A percentile compares a stretch with the other conserved stretches of the same genome.
Evolutionary conservation across 2,888 invertebrate genomes (phyloP).

Genomic region (Drosophila neutralis): DNA sequence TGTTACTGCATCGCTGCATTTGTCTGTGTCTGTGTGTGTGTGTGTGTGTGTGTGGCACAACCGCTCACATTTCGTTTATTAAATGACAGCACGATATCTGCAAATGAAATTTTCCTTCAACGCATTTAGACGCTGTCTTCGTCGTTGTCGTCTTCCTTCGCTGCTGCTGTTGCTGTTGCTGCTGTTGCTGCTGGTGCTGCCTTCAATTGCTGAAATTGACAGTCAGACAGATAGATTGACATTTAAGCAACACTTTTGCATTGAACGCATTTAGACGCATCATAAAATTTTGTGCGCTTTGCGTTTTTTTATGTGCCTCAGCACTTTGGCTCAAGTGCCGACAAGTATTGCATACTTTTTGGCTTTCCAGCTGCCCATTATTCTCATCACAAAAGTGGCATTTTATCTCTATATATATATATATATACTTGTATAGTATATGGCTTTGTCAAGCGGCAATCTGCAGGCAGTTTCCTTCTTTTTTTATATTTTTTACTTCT

Average conservation of each 20-base stretch:
- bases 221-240: slow-evolving; percentile 81
- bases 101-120: slow-evolving; percentile 83
- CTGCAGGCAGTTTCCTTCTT: slow-evolving; percentile 9
- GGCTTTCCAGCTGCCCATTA: slow-evolving; percentile 59
- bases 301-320: slow-evolving; percentile 61
- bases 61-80: slow-evolving; percentile 82
- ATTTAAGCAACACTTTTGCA: slow-evolving; percentile 81
- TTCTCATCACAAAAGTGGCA: slow-evolving; percentile 27
- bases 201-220: slow-evolving; percentile 79
- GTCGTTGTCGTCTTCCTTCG: slow-evolving; percentile 3
- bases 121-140: slow-evolving; percentile 72
- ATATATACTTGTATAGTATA: not conserved
- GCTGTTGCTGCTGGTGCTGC: slow-evolving; percentile 43
- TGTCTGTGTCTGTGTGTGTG: slow-evolving; percentile 49
- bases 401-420: not conserved
- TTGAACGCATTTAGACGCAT: slow-evolving; percentile 78
- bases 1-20: slow-evolving; percentile 79
- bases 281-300: slow-evolving; percentile 75
- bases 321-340: slow-evolving; percentile 67
- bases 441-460: slow-evolving; percentile 17
- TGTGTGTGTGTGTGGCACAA: slow-evolving; percentile 32
- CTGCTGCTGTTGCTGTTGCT: slow-evolving; percentile 30
- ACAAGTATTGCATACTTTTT: slow-evolving; percentile 67
- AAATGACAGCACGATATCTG: slow-evolving; percentile 84
- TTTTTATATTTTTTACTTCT: not conserved